These are phyloP conservation scores for Laothoe populi DNA, from an alignment of 2,888 invertebrate genomes.

Conservation along the genomic window DNA sequence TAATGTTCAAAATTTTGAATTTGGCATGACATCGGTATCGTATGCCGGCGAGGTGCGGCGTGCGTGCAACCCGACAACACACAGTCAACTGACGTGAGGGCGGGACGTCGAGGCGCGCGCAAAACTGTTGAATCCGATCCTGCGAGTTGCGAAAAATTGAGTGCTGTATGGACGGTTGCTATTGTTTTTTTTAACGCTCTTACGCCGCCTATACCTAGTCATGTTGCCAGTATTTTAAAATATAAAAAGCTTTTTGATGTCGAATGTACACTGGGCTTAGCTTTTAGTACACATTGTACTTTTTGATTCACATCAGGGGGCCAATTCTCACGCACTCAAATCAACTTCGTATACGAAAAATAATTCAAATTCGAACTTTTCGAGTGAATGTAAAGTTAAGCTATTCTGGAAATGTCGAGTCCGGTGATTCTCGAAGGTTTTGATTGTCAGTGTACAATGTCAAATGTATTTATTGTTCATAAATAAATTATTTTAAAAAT, in stretches of 20 bases:
- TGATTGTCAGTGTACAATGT: no score
- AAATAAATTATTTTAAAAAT: no score
- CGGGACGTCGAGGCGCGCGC: conserved; percentile 70
- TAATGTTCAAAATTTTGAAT: conserved; percentile 42
- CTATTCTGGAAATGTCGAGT: no score
- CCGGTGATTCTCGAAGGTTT: no score
- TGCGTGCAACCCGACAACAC: conserved; percentile 49
- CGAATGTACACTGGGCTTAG: not conserved
- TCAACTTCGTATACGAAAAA: no score
- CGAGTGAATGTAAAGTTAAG: no score
- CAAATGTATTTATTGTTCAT: no score
- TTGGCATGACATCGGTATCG: conserved; percentile 52
- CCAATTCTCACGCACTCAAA: not conserved
- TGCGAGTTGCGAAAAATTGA: conserved; percentile 49
- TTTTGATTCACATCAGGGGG: not conserved
- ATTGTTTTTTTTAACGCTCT: conserved; percentile 11
- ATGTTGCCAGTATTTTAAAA: conserved; percentile 12
- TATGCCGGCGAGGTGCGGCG: conserved; percentile 45
- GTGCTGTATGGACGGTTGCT: conserved; percentile 33
- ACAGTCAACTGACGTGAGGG: conserved; percentile 57
- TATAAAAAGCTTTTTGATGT: not conserved
- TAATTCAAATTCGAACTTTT: no score
- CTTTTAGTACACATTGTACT: not conserved
- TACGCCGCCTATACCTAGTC: not conserved
- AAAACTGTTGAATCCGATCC: conserved; percentile 71